Evolutionary conservation across 1,140 invertebrate genomes (phyloP).

Genomic region (Thrips palmi): DNA sequence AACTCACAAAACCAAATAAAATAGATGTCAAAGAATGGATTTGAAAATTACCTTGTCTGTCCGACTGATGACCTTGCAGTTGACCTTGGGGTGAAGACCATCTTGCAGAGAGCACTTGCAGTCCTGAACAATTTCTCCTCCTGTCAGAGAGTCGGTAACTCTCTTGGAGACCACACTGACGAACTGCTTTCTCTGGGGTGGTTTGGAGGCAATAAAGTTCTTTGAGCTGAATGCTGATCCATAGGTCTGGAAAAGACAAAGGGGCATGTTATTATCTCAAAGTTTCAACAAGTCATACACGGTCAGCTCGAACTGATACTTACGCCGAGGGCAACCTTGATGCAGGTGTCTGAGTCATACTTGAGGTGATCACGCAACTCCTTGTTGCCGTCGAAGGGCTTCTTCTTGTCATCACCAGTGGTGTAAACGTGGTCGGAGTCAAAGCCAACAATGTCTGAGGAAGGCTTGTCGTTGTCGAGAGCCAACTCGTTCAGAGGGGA

Average conservation of each 20-base stretch:
- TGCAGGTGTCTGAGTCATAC: constrained; percentile 32
- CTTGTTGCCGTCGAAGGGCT: constrained; percentile 25
- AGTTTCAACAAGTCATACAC: constrained; percentile 1
- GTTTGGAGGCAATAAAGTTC: constrained; percentile 29
- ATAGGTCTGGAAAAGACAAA: constrained; percentile 25
- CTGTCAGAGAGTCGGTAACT: constrained; percentile 26
- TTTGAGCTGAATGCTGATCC: constrained; percentile 32
- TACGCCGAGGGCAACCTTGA: constrained; percentile 29
- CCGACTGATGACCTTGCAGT: no score
- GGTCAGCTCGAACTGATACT: constrained; percentile 14
- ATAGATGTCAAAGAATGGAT: no score
- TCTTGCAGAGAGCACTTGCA: constrained; percentile 28
- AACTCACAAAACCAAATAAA: no score
- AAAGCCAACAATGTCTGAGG: constrained; percentile 31
- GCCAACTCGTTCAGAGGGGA: constrained; percentile 24
- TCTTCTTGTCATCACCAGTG: constrained; percentile 36
- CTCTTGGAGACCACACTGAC: constrained; percentile 28
- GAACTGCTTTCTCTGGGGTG: constrained; percentile 34
- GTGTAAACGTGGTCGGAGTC: constrained; percentile 30
- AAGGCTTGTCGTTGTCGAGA: constrained; percentile 20
- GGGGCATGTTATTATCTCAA: constrained; percentile 1
- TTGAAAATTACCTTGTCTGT: no score
- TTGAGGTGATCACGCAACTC: constrained; percentile 28
- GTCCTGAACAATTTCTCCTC: constrained; percentile 25
- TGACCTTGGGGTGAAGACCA: no score